Percentiles rank a stretch among this genome's conserved stretches.
Conservation (phyloP, 2,888 invertebrate genomes). For the Drosophila gaucha region DNA sequence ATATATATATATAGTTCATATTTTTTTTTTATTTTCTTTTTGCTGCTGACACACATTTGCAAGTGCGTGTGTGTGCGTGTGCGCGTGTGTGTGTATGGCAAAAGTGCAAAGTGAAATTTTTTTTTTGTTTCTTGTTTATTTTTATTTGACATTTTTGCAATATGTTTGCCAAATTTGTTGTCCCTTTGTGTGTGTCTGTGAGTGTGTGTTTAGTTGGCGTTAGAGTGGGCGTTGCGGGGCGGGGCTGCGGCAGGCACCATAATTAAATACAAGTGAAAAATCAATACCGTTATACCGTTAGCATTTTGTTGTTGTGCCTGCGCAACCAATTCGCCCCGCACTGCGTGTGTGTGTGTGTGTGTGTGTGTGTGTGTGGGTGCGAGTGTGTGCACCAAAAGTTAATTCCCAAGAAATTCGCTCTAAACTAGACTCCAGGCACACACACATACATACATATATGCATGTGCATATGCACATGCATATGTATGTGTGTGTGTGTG, state of each 20-base stretch:
- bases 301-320: slow-evolving; percentile 48
- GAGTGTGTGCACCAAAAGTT: slow-evolving; percentile 6
- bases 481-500: slow-evolving; percentile 2
- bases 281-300: slow-evolving; percentile 57
- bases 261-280: slow-evolving; percentile 58
- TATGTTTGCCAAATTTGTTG: slow-evolving; percentile 17
- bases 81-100: neutral
- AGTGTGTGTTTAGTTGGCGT: neutral
- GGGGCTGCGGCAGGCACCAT: slow-evolving; percentile 22
- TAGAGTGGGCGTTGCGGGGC: neutral
- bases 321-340: slow-evolving; percentile 16
- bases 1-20: neutral
- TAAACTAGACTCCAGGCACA: slow-evolving; percentile 2
- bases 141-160: slow-evolving; percentile 12
- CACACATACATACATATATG: neutral
- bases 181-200: no score
- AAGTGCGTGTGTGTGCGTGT: neutral
- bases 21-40: slow-evolving; percentile 6
- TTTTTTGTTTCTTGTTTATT: neutral
- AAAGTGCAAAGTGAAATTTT: slow-evolving; percentile 15
- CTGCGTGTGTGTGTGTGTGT: slow-evolving; percentile 6
- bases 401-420: slow-evolving; percentile 12
- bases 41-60: slow-evolving; percentile 18
- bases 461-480: neutral
- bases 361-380: slow-evolving; percentile 4